Percentiles rank a stretch among this genome's conserved stretches.
phyloP scores from a whole-genome alignment of 2,113 vertebrate genomes.

The Cinclus cinclus region DNA sequence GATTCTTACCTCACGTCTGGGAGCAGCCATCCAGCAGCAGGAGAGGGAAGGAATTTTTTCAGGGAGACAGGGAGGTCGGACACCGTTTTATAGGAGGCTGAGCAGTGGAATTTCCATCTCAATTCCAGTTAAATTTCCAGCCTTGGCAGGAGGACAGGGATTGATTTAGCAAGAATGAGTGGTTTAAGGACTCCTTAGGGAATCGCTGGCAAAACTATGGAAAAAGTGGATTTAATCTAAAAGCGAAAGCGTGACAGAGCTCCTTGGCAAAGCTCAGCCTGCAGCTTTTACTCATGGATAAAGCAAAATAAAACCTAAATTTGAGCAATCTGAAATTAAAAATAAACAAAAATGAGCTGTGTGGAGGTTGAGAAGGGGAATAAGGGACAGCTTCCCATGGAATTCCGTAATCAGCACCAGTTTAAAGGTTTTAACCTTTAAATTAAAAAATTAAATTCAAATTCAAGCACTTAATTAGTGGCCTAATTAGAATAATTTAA shows the following conservation, averaged over 20 bases:
- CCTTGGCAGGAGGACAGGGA: neutral
- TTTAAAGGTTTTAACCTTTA: too few species aligned
- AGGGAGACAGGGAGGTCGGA: neutral
- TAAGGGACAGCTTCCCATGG: neutral
- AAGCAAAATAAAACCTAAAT: neutral
- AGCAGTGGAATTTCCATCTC: neutral
- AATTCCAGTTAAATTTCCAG: neutral
- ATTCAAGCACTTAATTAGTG: neutral
- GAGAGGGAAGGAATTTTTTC: neutral
- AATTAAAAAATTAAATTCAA: neutral
- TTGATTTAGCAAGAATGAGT: neutral
- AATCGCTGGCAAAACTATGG: fast-evolving
- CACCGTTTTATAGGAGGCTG: neutral
- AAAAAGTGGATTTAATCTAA: fast-evolving
- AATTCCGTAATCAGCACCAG: neutral
- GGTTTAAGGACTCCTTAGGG: neutral
- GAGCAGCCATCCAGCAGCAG: neutral
- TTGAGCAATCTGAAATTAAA: neutral
- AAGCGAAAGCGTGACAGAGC: neutral
- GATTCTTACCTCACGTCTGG: neutral
- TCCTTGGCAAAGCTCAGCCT: neutral
- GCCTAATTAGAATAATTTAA: too few species aligned
- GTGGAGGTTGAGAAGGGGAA: neutral
- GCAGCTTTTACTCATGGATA: neutral
- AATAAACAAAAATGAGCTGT: fast-evolving